Evolutionary conservation across 2,888 invertebrate species (phyloP).

Genomic region (Myopa tessellatipennis): DNA sequence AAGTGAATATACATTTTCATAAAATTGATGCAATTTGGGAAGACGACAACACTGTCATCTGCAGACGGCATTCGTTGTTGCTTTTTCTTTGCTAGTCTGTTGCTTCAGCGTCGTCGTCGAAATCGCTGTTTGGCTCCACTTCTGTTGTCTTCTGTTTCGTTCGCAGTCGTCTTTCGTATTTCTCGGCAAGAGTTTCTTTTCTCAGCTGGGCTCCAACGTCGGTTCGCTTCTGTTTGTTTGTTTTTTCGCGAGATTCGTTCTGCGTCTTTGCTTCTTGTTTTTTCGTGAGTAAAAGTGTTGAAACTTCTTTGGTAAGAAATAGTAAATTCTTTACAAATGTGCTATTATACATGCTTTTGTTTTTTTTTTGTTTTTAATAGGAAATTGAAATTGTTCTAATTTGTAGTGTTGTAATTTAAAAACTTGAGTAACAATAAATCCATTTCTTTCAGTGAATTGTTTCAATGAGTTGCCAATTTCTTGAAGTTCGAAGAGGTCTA

Average conservation of each 20-base stretch:
- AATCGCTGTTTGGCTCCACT: neutral
- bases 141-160: neutral
- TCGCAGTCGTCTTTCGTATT: constrained; percentile 25
- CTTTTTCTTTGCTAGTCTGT: constrained; percentile 1
- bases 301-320: neutral
- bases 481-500: too few relatives aligned
- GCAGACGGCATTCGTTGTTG: neutral
- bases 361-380: neutral
- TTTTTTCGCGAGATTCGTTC: neutral
- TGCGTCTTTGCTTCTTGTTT: neutral
- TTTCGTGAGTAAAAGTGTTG: neutral
- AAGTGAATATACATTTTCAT: too few relatives aligned
- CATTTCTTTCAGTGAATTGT: too few relatives aligned
- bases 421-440: too few relatives aligned
- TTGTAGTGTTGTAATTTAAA: too few relatives aligned
- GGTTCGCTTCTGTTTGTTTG: neutral
- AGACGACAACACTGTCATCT: neutral
- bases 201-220: neutral
- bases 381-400: too few relatives aligned
- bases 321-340: neutral
- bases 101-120: neutral
- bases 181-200: constrained; percentile 22
- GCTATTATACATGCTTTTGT: neutral
- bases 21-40: too few relatives aligned
- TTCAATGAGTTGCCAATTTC: too few relatives aligned